Conservation (phyloP, 2,888 invertebrate genomes). For the Tetramorium bicarinatum region DNA sequence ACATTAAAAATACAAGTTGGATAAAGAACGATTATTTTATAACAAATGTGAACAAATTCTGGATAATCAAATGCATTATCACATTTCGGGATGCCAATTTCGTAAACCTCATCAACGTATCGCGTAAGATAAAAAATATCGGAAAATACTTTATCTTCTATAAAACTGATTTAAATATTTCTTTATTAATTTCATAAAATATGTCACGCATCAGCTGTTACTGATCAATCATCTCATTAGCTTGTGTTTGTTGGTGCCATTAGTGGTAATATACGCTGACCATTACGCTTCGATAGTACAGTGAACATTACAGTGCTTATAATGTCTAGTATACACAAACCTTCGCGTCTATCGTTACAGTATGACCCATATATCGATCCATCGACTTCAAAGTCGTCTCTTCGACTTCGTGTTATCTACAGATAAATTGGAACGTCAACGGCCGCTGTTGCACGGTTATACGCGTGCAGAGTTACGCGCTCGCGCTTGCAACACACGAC, state of each 20-base stretch:
- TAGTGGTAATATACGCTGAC: not conserved
- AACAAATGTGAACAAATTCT: too few relatives aligned
- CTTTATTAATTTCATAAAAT: not conserved
- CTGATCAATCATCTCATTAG: not conserved
- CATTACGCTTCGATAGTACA: not conserved
- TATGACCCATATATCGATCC: conserved; percentile 43
- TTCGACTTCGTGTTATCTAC: conserved; percentile 10
- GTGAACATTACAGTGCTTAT: not conserved
- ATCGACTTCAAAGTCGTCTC: conserved; percentile 31
- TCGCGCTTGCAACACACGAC: not conserved
- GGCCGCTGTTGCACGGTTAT: not conserved
- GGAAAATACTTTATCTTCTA: not conserved
- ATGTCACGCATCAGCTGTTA: not conserved
- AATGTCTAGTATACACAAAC: not conserved
- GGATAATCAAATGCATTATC: too few relatives aligned
- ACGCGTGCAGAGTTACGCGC: not conserved
- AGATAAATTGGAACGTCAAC: conserved; percentile 32
- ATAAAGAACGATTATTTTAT: too few relatives aligned
- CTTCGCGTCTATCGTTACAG: not conserved
- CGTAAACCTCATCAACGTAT: not conserved
- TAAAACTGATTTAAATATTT: not conserved
- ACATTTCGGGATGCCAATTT: too few relatives aligned
- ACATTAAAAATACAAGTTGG: too few relatives aligned
- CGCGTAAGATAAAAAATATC: not conserved
- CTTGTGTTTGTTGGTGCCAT: not conserved